phyloP scores from a whole-genome alignment of 2,888 invertebrate genomes.

The Prosapia bicincta region DNA sequence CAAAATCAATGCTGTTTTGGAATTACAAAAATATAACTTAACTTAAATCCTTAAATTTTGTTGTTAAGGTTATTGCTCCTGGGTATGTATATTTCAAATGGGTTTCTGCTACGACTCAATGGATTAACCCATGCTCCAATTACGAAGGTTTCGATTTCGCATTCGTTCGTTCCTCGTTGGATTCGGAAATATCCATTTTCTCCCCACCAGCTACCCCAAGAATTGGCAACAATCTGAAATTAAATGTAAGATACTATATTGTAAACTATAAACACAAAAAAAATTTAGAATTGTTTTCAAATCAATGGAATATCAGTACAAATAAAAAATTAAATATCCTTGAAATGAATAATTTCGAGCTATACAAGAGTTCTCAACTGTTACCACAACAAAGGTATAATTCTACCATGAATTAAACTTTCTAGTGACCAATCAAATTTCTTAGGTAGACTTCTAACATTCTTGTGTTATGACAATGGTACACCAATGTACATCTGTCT shows the following conservation, averaged over 20 bases:
- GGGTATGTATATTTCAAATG: neutral
- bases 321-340: too few species aligned
- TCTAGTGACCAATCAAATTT: too few species aligned
- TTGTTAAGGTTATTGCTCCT: neutral
- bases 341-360: too few species aligned
- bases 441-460: too few species aligned
- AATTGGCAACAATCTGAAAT: slow-evolving; percentile 86
- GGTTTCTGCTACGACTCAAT: neutral
- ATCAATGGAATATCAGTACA: too few species aligned
- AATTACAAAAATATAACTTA: neutral
- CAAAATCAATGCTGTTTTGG: neutral
- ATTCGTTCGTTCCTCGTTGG: slow-evolving; percentile 77
- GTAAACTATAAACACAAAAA: neutral
- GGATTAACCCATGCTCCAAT: slow-evolving; percentile 69
- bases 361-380: too few species aligned
- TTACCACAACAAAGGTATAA: too few species aligned
- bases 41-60: neutral
- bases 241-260: slow-evolving; percentile 1
- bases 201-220: slow-evolving; percentile 92
- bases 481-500: too few species aligned
- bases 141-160: slow-evolving; percentile 87
- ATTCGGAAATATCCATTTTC: slow-evolving; percentile 90
- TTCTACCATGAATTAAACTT: too few species aligned
- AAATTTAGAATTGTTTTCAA: too few species aligned
- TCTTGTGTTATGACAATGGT: too few species aligned